Percentiles rank a stretch among this genome's conserved stretches.
phyloP scores from a whole-genome alignment of 2,888 invertebrate species.

The Apotomis capreana region DNA sequence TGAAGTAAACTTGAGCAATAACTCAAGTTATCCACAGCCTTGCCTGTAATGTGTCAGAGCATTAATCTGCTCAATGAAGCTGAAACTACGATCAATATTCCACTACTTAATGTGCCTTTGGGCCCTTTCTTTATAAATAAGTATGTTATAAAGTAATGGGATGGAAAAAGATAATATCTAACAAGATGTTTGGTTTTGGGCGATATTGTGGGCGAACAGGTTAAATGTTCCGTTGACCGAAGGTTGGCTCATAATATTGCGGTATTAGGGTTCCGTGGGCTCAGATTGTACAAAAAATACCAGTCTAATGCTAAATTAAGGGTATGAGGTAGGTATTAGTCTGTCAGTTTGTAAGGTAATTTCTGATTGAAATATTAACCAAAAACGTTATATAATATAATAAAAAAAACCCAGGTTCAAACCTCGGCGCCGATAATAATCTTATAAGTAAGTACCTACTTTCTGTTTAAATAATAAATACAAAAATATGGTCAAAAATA shows the following conservation, averaged over 20 bases:
- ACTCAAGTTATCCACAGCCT: conserved; percentile 30
- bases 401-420: too few relatives aligned
- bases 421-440: too few relatives aligned
- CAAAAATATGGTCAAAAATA: too few relatives aligned
- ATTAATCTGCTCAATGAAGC: conserved; percentile 36
- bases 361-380: too few relatives aligned
- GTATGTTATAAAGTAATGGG: neutral
- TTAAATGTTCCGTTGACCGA: conserved; percentile 1
- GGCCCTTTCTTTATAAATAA: conserved; percentile 7
- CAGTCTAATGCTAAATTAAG: too few relatives aligned
- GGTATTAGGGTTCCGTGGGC: too few relatives aligned
- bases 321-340: too few relatives aligned
- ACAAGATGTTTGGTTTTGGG: neutral
- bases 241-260: neutral
- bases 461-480: too few relatives aligned
- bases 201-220: conserved; percentile 11
- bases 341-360: too few relatives aligned
- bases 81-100: conserved; percentile 31
- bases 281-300: too few relatives aligned
- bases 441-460: too few relatives aligned
- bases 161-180: conserved; percentile 10
- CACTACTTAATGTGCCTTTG: conserved; percentile 28
- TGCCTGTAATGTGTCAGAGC: conserved; percentile 20
- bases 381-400: too few relatives aligned
- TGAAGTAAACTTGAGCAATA: conserved; percentile 4